Evolutionary conservation across 2,113 vertebrate genomes (phyloP), one percentile per base, ranked within the genome.

Genomic region (Pelecanus crispus): DNA sequence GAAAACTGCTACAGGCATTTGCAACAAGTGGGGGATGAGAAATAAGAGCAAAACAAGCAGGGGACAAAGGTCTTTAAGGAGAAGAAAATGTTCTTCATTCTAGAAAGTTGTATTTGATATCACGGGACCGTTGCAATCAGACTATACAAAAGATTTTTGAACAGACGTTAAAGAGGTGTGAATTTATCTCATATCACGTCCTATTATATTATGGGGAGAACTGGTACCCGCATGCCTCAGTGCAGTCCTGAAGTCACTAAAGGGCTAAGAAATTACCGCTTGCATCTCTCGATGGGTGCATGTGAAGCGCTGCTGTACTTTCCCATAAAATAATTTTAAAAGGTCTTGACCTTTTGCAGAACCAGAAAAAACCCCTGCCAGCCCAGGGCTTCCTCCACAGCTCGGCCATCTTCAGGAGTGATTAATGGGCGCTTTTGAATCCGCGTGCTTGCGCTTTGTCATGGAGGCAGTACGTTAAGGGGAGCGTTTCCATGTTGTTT

Each of bases 371-470:
- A 85, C 1, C 13, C 6, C 52, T 24, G 22, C 65, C 8, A 26
- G 47, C 20, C 32, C 56, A 26, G 45, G 7, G 31, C 59, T 49
- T 74, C n/a, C 38, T 59, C 61, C 3, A 2, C 5, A 6, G 8
- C 77, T 80, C 0, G 0, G 16, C 28, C 2, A 0, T 29, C 28
- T 53, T 40, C 0, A 0, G 50, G 58, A 42, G 32, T 24, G 55
- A 40, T 73, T 4, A 9, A 45, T 11, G 49, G 34, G 18, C 0
- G 0, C 29, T 47, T 71, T 38, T 0, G 8, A 7, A 32, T 38
- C 34, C 0, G 3, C 3, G 28, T 16, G 32, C 8, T 6, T 0
- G 10, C 11, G 24, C 40, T 75, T 81, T 58, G 45, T 31, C 3
- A 53, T 13, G 21, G 75, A 56, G 45, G 29, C 1, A 3, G 20